These are phyloP conservation scores for Parnassius smintheus DNA, from an alignment of 2,888 invertebrate species.

Conservation along the genomic window DNA sequence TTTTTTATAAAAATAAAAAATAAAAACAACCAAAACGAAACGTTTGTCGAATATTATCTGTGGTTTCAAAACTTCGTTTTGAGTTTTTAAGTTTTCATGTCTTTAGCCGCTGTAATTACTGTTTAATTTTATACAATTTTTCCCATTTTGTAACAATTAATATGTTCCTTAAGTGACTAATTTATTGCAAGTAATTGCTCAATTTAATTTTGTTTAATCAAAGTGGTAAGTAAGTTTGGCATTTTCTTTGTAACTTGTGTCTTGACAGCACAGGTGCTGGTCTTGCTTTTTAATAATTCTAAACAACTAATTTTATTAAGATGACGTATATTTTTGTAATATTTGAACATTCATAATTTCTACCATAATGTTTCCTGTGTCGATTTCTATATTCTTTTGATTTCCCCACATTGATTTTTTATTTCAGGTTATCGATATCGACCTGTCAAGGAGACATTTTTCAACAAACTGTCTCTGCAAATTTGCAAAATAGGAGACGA, in stretches of 20 bases:
- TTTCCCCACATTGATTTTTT: constrained; percentile 72
- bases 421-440: constrained; percentile 80
- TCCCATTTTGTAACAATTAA: constrained; percentile 42
- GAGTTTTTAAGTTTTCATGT: constrained; percentile 68
- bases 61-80: constrained; percentile 25
- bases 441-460: constrained; percentile 80
- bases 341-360: background rate
- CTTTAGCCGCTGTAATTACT: constrained; percentile 65
- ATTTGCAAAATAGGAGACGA: constrained; percentile 81
- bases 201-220: constrained; percentile 26
- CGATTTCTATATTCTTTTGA: constrained; percentile 21
- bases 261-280: constrained; percentile 24
- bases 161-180: constrained; percentile 41
- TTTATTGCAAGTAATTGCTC: constrained; percentile 32
- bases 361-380: background rate
- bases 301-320: background rate
- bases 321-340: background rate
- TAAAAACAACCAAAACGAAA: background rate
- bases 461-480: constrained; percentile 66
- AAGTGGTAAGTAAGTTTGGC: constrained; percentile 29
- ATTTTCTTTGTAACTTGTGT: constrained; percentile 29
- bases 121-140: constrained; percentile 54
- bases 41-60: background rate
- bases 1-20: too few relatives aligned
- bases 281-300: constrained; percentile 5